Base-by-base conservation (phyloP, 2,888 invertebrate species). In the Himalopsyche kuldschensis region DNA sequence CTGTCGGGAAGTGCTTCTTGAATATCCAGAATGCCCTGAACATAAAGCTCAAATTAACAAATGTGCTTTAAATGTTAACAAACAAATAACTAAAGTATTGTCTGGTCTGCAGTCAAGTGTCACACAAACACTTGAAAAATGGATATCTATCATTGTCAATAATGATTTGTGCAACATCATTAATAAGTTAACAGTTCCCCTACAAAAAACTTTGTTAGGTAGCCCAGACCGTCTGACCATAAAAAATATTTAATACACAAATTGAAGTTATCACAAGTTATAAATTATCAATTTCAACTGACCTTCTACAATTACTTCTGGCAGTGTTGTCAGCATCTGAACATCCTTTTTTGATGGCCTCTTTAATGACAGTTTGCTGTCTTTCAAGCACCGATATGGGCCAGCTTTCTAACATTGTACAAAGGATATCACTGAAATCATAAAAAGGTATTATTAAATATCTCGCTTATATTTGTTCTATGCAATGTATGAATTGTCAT, bases 311-410 rank as follows among this genome's bases (percentile, higher is more conserved):
- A 87, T 93, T 93, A 11, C 94, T 94, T 87, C 99, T 91, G 0
- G 98, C 98, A 80, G 96, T 96, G 35, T 96, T 94, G 90, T 99
- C 99, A 0, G 99, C 98, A 92, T 99, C 99, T 1, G 95, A 94
- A 85, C 99, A 95, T 0, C 98, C 98, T 86, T 95, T 94, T 85
- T 95, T 94, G 27, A 99, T 94, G 0, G 96, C 95, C 87, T 98
- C 98, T 86, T 96, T 94, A 3, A 99, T 90, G 1, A 93, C 90
- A 0, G 93, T 90, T 75, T 96, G 94, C 89, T 98, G 96, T 88
- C 94, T 95, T 89, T 98, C 98, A 82, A 99, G 90, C 0, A 94
- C 92, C 87, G 94, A 93, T 0, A 95, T 93, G n/a, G 96, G 94
- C 99, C 99, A 99, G 55, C 94, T 94, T 87, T 96, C 95, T 84